Base-by-base conservation (phyloP, 2,888 invertebrate genomes). In the Ctena decussata region DNA sequence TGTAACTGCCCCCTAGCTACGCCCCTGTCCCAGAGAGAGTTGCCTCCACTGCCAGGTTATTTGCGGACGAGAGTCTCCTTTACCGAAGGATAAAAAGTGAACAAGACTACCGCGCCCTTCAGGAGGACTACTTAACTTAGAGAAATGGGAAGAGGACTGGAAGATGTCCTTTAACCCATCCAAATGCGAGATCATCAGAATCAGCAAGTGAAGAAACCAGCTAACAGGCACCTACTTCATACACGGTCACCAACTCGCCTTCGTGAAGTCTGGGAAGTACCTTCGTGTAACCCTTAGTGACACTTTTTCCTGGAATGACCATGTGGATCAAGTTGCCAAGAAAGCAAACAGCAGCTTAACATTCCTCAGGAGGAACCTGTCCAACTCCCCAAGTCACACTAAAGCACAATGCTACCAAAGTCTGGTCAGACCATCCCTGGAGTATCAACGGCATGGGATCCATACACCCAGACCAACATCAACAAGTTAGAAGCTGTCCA, bases 21-120 rank as follows among this genome's bases (percentile, higher is more conserved):
- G n/a, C n/a, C n/a, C n/a, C n/a, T n/a, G n/a, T n/a, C n/a, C n/a
- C n/a, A n/a, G n/a, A n/a, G n/a, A n/a, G 76, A 15, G 65, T 81
- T 12, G 57, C 46, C 21, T 83, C 82, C n/a, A 60, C 53, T 37
- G 60, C 41, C 5, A 39, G 82, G 15, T 77, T 89, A 0, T 87
- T 89, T 76, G 87, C 90, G 15, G 89, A 90, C 74, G 87, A 89
- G 75, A 80, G 80, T 44, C 72, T 88, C n/a, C 30, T 86, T 11
- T 87, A 89, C 57, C 53, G 80, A 21, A 44, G 18, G 21, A 73
- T 90, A 24, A 74, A 24, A 21, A 37, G 69, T 24, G 12, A 32
- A 24, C 53, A 37, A 3, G 84, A 84, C 44, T 27, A 60, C 11
- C 12, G 60, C 12, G 15, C 24, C 30, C 73, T 84, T 27, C 87